These are phyloP conservation scores for Autographa gamma DNA, from an alignment of 2,888 invertebrate genomes.

Conservation along the genomic window DNA sequence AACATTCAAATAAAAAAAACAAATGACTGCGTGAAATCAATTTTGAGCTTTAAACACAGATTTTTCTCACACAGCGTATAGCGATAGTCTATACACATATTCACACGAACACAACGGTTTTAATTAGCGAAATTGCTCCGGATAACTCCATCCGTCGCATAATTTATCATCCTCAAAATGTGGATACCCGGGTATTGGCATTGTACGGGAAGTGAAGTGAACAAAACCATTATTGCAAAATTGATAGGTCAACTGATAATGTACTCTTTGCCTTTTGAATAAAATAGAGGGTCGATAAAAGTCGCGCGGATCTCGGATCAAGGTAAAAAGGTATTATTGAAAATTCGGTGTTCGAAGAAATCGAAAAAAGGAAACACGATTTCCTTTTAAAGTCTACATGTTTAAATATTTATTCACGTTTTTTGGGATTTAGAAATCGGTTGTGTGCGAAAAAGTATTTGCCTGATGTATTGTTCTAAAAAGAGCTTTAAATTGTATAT, in stretches of 20 bases:
- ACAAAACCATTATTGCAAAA: conserved; percentile 11
- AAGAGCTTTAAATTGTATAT: too few relatives aligned
- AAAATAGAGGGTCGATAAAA: conserved; percentile 4
- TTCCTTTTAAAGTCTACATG: neutral
- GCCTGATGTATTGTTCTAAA: too few relatives aligned
- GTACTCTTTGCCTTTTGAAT: conserved; percentile 4
- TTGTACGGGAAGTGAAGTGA: conserved; percentile 16
- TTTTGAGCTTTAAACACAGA: neutral
- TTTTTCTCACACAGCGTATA: neutral
- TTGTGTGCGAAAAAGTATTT: neutral
- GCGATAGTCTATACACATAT: neutral
- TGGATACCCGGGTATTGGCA: conserved; percentile 19
- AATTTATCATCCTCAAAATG: conserved; percentile 34
- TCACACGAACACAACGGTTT: conserved; percentile 9
- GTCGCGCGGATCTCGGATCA: neutral
- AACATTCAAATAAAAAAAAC: too few relatives aligned
- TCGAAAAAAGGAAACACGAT: neutral
- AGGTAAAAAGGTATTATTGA: conserved; percentile 1
- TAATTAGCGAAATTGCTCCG: conserved; percentile 32
- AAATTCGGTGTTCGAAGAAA: conserved; percentile 1
- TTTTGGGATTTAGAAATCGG: neutral
- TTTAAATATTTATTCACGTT: neutral
- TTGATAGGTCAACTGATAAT: neutral
- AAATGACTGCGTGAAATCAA: too few relatives aligned
- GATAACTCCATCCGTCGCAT: conserved; percentile 20